Conservation (phyloP, 2,888 invertebrate species). For the Ischnura elegans region DNA sequence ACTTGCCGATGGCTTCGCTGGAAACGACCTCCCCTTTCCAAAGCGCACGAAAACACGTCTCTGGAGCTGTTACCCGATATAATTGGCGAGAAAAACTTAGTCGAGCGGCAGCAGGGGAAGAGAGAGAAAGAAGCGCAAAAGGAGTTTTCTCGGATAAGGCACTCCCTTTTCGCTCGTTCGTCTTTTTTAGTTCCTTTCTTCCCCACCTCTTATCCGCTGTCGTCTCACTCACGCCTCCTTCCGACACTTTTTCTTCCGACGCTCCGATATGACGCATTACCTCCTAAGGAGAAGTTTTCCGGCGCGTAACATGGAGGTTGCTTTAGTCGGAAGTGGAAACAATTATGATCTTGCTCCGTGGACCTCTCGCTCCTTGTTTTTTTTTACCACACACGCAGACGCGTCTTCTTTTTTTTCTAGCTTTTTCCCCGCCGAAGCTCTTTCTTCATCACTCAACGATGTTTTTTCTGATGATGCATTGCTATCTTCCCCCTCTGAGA, state of each 20-base stretch:
- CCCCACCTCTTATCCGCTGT: not conserved
- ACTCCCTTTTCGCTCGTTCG: too few relatives aligned
- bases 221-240: not conserved
- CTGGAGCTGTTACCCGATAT: not conserved
- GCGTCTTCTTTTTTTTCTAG: not conserved
- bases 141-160: not conserved
- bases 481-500: not conserved
- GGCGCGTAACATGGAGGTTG: not conserved
- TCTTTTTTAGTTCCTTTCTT: not conserved
- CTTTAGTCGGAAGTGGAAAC: not conserved
- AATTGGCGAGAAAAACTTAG: constrained; percentile 14
- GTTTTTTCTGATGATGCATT: not conserved
- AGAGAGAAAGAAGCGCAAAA: not conserved
- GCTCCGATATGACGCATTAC: constrained; percentile 7
- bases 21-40: not conserved
- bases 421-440: not conserved
- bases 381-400: not conserved
- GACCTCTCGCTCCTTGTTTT: not conserved
- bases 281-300: not conserved
- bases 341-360: not conserved
- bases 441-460: not conserved
- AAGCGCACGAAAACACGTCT: not conserved
- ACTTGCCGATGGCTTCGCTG: not conserved
- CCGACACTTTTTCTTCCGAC: not conserved
- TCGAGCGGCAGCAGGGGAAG: not conserved